Base-by-base conservation (phyloP, 2,797 vertebrate species). In the Apodemus agrarius region DNA sequence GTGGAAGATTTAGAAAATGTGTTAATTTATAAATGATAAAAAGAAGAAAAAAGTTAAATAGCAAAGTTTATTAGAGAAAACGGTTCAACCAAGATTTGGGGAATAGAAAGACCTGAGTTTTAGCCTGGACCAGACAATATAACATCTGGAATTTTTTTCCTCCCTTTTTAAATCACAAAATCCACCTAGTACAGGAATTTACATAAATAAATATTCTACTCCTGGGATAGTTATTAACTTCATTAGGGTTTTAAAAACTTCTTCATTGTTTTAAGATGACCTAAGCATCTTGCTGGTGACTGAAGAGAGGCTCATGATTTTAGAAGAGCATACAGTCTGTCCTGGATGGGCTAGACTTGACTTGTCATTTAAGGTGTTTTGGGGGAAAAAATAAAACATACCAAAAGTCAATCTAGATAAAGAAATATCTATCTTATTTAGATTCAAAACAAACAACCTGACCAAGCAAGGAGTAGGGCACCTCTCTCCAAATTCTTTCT, bases 401-500 rank as follows among this genome's bases (percentile, higher is more conserved):
- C 37, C 54, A 93, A 94, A 82, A 90, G 43, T 46, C 81, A 8
- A 69, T 21, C 31, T 93, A 67, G 65, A 84, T 94, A 90, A 40
- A 57, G 37, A 24, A 95, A 80, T 91, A 86, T n/a, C 9, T 94
- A 82, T 94, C 37, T 4, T 34, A 19, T 69, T 3, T 72, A 84
- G 31, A 96, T 96, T 92, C 88, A 74, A 94, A 96, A 80, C 61
- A 91, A 94, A 89, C 19, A 78, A 67, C 85, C 26, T 76, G 37
- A 29, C 49, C 43, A 90, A 54, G 37, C 93, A 90, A 91, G 31
- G 43, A 93, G 81, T 78, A 49, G 69, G 21, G 16, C 24, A 74
- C 94, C 94, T 95, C 65, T 74, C 46, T 76, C 87, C 52, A 95
- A 67, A 94, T 93, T 11, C 2, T 81, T 96, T 92, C 78, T 90